A percentile compares a stretch with the other conserved stretches of the same genome.
Conservation (phyloP, 2,113 vertebrate species). For the Pan troglodytes region NHGRI_mPanTro3-v2.1_pri NC_072398.2:26674501-26675000, state of each 20-base stretch:
- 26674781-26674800: background rate
- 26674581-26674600: background rate
- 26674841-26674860: background rate
- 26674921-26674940: background rate
- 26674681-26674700: background rate
- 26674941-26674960: background rate
- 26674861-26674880: background rate
- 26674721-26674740: too few relatives aligned
- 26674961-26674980: background rate
- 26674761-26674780: background rate
- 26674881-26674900: background rate
- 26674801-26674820: too few relatives aligned
- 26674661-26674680: background rate
- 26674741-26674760: background rate
- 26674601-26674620: background rate
- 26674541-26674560: background rate
- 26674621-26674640: background rate
- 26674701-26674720: background rate
- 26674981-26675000: background rate
- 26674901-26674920: background rate
- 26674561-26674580: background rate
- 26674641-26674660: background rate
- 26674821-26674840: background rate
- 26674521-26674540: background rate
- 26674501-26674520: background rate